Evolutionary conservation across 2,888 invertebrate genomes (phyloP).

Genomic region (Uloborus plumipes): DNA sequence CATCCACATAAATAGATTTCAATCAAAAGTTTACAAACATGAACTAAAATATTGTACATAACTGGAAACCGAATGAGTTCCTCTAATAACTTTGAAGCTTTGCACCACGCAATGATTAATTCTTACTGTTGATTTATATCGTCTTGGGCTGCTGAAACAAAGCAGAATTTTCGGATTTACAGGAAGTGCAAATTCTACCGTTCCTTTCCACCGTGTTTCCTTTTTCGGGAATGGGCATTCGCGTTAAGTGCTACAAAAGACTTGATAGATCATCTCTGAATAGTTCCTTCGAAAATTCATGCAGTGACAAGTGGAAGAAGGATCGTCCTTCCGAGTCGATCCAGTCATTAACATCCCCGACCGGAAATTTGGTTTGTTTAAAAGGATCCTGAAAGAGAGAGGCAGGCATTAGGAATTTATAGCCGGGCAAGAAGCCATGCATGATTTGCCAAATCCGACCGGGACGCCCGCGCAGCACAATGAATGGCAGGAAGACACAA

Average conservation of each 20-base stretch:
- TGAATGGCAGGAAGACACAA: slow-evolving; percentile 26
- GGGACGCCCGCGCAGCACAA: slow-evolving; percentile 1
- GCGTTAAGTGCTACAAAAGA: slow-evolving; percentile 51
- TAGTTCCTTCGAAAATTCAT: slow-evolving; percentile 30
- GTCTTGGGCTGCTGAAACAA: too few species aligned
- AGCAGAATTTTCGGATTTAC: too few species aligned
- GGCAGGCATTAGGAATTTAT: slow-evolving; percentile 52
- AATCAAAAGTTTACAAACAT: too few species aligned
- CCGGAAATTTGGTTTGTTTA: slow-evolving; percentile 64
- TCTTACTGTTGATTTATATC: too few species aligned
- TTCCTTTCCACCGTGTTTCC: slow-evolving; percentile 10
- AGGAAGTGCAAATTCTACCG: neutral
- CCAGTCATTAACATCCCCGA: slow-evolving; percentile 59
- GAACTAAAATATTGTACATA: too few species aligned
- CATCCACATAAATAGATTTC: too few species aligned
- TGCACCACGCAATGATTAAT: too few species aligned
- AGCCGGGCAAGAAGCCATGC: slow-evolving; percentile 58
- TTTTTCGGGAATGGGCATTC: neutral
- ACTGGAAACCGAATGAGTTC: too few species aligned
- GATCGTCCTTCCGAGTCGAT: slow-evolving; percentile 56
- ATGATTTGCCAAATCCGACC: slow-evolving; percentile 63
- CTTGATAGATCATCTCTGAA: slow-evolving; percentile 48
- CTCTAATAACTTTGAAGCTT: too few species aligned
- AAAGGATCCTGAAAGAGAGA: slow-evolving; percentile 18
- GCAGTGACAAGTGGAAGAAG: slow-evolving; percentile 60